Conservation (phyloP, 2,888 invertebrate species). For the Ptilodon capucinus region DNA sequence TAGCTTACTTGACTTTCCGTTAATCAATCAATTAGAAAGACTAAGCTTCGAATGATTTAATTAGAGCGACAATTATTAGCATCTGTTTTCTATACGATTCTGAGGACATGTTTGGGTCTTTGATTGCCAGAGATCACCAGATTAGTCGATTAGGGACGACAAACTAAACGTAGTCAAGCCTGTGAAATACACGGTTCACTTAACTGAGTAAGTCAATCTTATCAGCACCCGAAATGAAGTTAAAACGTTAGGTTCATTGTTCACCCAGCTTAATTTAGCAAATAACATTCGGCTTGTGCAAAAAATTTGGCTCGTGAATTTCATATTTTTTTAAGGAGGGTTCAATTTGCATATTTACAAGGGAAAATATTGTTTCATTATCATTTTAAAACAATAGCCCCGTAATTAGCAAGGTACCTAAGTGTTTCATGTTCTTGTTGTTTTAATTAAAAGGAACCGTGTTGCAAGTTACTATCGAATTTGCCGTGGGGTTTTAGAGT, state of each 20-base stretch:
- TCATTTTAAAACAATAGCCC: conserved; percentile 3
- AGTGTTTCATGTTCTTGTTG: conserved; percentile 18
- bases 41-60: not conserved
- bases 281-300: not conserved
- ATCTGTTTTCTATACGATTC: not conserved
- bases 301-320: not conserved
- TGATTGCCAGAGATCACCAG: not conserved
- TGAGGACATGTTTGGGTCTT: not conserved
- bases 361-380: conserved; percentile 1
- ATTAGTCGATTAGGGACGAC: not conserved
- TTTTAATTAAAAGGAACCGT: conserved; percentile 35
- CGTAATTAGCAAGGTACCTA: not conserved
- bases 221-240: not conserved
- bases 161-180: not conserved
- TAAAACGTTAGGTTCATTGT: not conserved
- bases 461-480: conserved; percentile 30
- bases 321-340: not conserved
- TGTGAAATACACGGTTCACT: not conserved
- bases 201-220: not conserved
- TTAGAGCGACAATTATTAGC: not conserved
- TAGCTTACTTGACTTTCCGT: not conserved
- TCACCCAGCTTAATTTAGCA: not conserved
- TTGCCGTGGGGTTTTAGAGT: conserved; percentile 29
- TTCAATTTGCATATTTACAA: not conserved
- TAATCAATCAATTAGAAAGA: not conserved